Base-by-base conservation (phyloP, 2,888 invertebrate genomes). In the Cordilura impudica region DNA sequence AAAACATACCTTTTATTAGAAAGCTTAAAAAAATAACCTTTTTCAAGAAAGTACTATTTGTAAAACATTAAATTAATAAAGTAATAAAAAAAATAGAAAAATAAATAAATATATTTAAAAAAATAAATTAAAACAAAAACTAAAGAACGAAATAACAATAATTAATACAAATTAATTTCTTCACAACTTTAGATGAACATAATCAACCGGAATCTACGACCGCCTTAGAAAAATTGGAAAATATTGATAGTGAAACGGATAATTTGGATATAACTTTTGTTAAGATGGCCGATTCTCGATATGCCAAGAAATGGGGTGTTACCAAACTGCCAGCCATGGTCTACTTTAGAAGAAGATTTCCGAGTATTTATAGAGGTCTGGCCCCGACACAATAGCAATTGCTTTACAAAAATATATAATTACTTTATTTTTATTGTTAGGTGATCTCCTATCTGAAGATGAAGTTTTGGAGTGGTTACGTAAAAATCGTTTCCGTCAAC, bases 231-330 rank as follows among this genome's bases (percentile, higher is more conserved):
- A 95, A 95, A 87, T 90, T 98, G 78, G 98, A 98, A 88, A 96
- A 95, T 83, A 98, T 98, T 83, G 98, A 98, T 87, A 96, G 96
- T 84, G 98, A 98, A 90, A 97, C 97, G 0, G 97, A 97, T 87
- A 96, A 96, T 89, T 92, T 98, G 86, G 97, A 97, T 86, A 97
- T 98, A 81, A 96, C 97, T 1, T 97, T 98, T 88, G 97, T 97
- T 0, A 97, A 97, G 90, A 97, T 98, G 95, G 94, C 95, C 71
- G 97, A 97, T 88, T 93, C 95, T 0, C 92, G 97, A 45, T 97
- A 97, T 88, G 97, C 97, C 12, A 93, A 96, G 66, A 97, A 97
- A 90, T 97, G 97, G 95, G 97, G 97, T 19, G 97, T 97, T 14
- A 96, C 95, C 0, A 95, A 96, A 88, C 90, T 97, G 78, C 97